Evolutionary conservation across 2,113 vertebrate genomes (phyloP).

Genomic region (Pterocles burchelli): DNA sequence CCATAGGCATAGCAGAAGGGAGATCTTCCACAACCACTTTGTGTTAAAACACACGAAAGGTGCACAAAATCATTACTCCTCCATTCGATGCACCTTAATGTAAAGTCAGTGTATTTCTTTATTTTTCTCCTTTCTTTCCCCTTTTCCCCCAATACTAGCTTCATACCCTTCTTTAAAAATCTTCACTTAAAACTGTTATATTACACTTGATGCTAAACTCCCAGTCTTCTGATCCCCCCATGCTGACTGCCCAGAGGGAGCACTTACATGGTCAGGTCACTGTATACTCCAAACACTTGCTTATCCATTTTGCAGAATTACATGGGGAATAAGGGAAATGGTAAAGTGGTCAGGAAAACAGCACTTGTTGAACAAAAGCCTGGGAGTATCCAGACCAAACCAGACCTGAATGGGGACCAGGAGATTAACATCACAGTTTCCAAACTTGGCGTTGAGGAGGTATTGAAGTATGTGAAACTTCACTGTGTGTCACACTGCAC

Average conservation of each 20-base stretch:
- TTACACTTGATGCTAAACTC: background rate
- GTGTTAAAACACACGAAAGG: background rate
- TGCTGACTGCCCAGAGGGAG: background rate
- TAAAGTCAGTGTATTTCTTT: background rate
- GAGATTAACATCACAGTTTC: background rate
- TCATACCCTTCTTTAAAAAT: background rate
- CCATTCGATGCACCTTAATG: background rate
- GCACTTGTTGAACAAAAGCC: background rate
- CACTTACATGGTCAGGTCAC: background rate
- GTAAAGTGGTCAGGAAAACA: background rate
- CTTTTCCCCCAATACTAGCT: background rate
- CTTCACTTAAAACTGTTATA: background rate
- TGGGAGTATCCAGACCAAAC: background rate
- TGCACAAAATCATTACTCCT: background rate
- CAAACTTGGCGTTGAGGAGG: background rate
- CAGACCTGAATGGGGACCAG: accelerated
- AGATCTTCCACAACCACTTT: background rate
- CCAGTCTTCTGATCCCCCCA: background rate
- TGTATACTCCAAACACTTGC: background rate
- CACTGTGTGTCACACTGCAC: accelerated
- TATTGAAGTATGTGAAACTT: background rate
- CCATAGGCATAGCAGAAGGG: background rate
- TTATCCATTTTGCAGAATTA: background rate
- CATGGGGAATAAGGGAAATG: background rate
- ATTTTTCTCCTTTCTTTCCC: background rate